These are phyloP conservation scores for Hypena proboscidalis DNA, from an alignment of 2,888 invertebrate genomes.

Conservation along the genomic window DNA sequence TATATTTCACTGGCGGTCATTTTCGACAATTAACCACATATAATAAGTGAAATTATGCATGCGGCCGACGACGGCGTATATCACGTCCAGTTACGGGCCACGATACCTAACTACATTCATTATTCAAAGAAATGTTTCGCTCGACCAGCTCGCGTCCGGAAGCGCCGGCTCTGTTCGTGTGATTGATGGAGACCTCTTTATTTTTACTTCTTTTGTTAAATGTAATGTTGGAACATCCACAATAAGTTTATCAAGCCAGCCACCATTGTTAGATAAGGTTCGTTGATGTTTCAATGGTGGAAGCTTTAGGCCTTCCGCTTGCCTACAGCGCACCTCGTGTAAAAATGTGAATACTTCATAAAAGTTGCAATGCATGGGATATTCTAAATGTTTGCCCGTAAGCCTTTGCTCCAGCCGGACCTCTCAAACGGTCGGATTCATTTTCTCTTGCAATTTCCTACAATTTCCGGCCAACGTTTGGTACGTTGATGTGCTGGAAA, in stretches of 20 bases:
- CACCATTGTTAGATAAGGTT: not conserved
- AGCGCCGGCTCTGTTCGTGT: constrained; percentile 79
- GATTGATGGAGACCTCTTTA: constrained; percentile 82
- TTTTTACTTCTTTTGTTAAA: constrained; percentile 66
- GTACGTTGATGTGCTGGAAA: constrained; percentile 74
- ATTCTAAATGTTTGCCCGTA: constrained; percentile 44
- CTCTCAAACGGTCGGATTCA: constrained; percentile 79
- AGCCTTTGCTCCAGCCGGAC: constrained; percentile 55
- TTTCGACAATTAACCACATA: constrained; percentile 86
- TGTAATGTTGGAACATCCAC: constrained; percentile 52
- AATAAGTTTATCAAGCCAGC: constrained; percentile 33
- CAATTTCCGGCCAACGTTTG: constrained; percentile 82
- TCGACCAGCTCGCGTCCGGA: constrained; percentile 78
- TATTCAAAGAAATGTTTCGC: constrained; percentile 86
- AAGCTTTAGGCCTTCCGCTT: not conserved
- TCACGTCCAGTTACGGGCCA: constrained; percentile 85
- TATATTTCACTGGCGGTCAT: constrained; percentile 84
- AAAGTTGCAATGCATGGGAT: constrained; percentile 27
- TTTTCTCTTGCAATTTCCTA: constrained; percentile 85
- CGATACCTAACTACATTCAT: constrained; percentile 84
- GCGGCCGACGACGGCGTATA: constrained; percentile 84
- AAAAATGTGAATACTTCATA: not conserved
- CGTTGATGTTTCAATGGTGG: not conserved
- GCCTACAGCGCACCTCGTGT: not conserved
- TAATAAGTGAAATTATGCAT: constrained; percentile 86